phyloP scores from a whole-genome alignment of 2,888 invertebrate species.

The Lepidochrysops patricia region DNA sequence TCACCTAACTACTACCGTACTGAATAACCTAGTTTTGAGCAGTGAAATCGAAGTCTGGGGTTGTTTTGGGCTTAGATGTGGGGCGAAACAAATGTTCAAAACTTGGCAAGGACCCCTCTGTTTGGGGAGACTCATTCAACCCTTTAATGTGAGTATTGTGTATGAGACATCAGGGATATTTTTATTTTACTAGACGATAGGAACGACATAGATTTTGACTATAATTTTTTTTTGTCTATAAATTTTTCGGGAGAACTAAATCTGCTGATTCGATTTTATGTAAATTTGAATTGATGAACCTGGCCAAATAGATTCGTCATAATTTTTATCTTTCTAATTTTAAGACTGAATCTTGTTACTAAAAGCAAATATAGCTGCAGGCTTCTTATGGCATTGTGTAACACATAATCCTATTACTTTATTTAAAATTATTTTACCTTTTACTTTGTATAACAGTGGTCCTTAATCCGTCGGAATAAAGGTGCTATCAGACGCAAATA shows the following conservation, averaged over 20 bases:
- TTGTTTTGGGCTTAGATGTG: neutral
- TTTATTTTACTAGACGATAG: too few relatives aligned
- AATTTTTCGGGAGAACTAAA: too few relatives aligned
- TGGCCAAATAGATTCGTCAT: too few relatives aligned
- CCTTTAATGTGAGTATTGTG: neutral
- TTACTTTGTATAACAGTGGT: too few relatives aligned
- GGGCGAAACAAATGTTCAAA: neutral
- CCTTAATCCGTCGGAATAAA: too few relatives aligned
- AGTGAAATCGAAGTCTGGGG: neutral
- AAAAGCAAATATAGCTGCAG: neutral
- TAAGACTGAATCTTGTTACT: neutral
- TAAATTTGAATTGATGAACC: too few relatives aligned
- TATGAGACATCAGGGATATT: neutral
- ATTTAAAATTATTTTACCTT: too few relatives aligned
- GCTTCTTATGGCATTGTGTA: slow-evolving; percentile 34
- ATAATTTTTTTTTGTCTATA: too few relatives aligned
- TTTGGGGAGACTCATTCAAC: neutral
- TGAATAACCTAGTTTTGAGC: neutral
- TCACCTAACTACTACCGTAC: too few relatives aligned
- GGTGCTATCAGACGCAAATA: too few relatives aligned
- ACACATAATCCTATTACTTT: neutral
- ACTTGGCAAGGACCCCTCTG: neutral
- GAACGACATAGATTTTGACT: too few relatives aligned
- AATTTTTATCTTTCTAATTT: neutral
- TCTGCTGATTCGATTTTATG: too few relatives aligned